Evolutionary conservation across 2,888 invertebrate genomes (phyloP).

Genomic region (Tetanocera ferruginea): DNA sequence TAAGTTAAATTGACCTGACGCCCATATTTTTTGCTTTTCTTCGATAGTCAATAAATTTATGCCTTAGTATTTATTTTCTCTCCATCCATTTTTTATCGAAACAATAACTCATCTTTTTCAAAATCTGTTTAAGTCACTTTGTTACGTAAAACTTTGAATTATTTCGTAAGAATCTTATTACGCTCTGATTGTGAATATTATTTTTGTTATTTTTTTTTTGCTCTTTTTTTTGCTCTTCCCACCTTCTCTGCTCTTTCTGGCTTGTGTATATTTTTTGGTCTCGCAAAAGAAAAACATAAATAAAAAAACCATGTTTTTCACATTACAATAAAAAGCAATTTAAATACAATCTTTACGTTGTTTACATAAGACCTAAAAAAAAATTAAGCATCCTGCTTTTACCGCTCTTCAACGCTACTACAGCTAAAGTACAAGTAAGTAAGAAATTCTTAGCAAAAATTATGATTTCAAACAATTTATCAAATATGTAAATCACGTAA

Average conservation of each 20-base stretch:
- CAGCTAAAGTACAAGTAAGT: neutral
- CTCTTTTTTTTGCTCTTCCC: neutral
- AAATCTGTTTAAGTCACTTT: too few relatives aligned
- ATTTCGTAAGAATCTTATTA: too few relatives aligned
- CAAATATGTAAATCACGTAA: conserved; percentile 30
- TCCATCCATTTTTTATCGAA: too few relatives aligned
- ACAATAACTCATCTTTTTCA: neutral
- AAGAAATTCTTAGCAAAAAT: conserved; percentile 1
- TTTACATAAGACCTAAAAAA: neutral
- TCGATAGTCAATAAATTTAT: too few relatives aligned
- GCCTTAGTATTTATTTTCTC: too few relatives aligned
- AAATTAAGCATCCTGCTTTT: neutral
- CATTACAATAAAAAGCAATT: conserved; percentile 26
- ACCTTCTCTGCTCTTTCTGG: neutral
- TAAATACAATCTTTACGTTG: conserved; percentile 18
- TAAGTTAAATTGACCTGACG: too few relatives aligned
- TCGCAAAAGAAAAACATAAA: neutral
- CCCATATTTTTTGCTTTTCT: too few relatives aligned
- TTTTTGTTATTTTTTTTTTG: too few relatives aligned
- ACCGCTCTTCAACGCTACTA: neutral
- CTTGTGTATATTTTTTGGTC: neutral
- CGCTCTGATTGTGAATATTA: neutral
- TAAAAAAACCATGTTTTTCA: neutral
- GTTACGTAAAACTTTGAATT: too few relatives aligned
- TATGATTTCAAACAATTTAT: conserved; percentile 10